Evolutionary conservation across 2,797 vertebrate species (phyloP).

Genomic region (Moxostoma hubbsi): DNA sequence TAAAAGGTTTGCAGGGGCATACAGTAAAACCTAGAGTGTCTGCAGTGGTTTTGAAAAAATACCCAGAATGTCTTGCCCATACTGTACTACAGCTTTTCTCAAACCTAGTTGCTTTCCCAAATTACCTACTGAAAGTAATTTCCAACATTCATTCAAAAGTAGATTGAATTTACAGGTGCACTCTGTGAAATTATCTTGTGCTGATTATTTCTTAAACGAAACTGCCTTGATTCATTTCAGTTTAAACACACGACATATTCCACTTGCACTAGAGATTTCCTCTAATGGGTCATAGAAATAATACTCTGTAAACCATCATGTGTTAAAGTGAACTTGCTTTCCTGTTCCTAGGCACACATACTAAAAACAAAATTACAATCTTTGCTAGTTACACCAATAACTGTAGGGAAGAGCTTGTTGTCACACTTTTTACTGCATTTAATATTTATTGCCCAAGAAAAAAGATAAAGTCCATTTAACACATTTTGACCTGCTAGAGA

Average conservation of each 20-base stretch:
- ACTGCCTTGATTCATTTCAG: neutral
- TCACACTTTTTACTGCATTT: no score
- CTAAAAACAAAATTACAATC: no score
- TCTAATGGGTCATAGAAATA: neutral
- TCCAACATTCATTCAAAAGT: neutral
- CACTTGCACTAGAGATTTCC: neutral
- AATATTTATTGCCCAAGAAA: neutral
- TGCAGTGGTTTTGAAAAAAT: neutral
- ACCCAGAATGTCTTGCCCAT: neutral
- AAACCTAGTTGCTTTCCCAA: neutral
- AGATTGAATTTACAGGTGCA: neutral
- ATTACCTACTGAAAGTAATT: neutral
- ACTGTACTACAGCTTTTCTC: neutral
- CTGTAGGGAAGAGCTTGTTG: no score
- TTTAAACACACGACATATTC: neutral
- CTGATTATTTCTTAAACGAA: neutral
- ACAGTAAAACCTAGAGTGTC: constrained; percentile 7
- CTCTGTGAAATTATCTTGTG: neutral
- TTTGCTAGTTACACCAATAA: no score
- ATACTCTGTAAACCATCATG: neutral
- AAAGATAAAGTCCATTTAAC: no score
- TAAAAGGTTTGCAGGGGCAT: constrained; percentile 24
- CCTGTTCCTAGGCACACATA: no score
- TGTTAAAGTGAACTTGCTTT: neutral
- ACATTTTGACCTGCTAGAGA: no score